Base-by-base conservation (phyloP, 2,797 vertebrate species). In the Propithecus deckenii region DNA sequence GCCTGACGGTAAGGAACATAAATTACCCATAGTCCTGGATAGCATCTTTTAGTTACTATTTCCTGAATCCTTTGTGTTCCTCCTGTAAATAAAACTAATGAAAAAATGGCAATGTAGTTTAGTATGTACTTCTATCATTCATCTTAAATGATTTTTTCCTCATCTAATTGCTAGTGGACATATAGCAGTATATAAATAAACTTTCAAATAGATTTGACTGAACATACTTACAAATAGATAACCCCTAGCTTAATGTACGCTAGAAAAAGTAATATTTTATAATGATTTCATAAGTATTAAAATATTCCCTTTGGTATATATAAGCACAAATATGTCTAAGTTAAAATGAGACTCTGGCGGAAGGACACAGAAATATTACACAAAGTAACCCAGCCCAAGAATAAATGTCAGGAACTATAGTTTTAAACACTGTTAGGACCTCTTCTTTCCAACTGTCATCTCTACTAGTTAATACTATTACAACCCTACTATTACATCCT, bases 181-280 rank as follows among this genome's bases (percentile, higher is more conserved):
- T 59, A n/a, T 0, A 74, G 3, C 13, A n/a, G 32, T 76, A 87
- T 52, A 12, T n/a, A 59, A 90, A 89, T 41, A 4, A 79, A 74
- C 3, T 81, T 94, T 52, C 22, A 86, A 74, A 48, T 48, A 88
- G 76, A 91, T 48, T 76, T 88, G 71, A 12, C 23, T 78, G 17
- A 55, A 43, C 57, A 86, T 61, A 59, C 13, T 38, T 86, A 87
- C 3, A 87, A 43, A 32, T 25, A 74, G 15, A 28, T 2, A 32
- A 41, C 0, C 18, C 78, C 20, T 74, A 57, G 25, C 18, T 50
- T 91, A 89, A 59, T 69, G 17, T 20, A 76, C 1, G 17, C 55
- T 55, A 55, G 38, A 57, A 71, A 75, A 92, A 67, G 32, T 52
- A 50, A 13, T 14, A 23, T 48, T 52, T 63, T 0, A 10, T 43